These are phyloP conservation scores for Nowickia ferox DNA, from an alignment of 2,888 invertebrate genomes.

Conservation along the genomic window DNA sequence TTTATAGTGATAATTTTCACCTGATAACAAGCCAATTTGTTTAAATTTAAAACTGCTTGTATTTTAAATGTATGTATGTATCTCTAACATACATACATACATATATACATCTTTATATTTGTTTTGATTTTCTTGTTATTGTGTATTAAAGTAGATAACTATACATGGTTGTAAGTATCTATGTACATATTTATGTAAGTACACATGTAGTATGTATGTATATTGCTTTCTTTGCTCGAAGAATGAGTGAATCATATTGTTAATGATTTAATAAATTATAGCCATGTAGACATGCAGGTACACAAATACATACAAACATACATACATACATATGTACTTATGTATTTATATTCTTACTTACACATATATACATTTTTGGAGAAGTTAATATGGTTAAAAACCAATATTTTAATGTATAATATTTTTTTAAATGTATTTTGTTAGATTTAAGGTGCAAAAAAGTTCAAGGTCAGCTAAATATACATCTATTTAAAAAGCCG, in stretches of 20 bases:
- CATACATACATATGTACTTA: not conserved
- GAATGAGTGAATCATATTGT: slow-evolving; percentile 56
- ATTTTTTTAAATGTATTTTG: slow-evolving; percentile 5
- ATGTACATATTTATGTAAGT: not conserved
- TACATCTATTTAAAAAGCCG: slow-evolving; percentile 15
- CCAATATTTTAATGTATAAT: slow-evolving; percentile 6
- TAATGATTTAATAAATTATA: slow-evolving; percentile 59
- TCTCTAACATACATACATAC: no score
- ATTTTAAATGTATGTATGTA: not conserved
- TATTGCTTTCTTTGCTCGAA: no score
- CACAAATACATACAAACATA: not conserved
- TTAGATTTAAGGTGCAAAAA: slow-evolving; percentile 49
- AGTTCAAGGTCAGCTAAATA: slow-evolving; percentile 67
- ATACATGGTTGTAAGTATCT: not conserved
- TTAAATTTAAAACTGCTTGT: slow-evolving; percentile 35
- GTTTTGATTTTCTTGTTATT: slow-evolving; percentile 10
- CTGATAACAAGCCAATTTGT: slow-evolving; percentile 64
- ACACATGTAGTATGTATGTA: no score
- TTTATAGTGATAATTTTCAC: slow-evolving; percentile 55
- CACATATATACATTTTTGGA: not conserved
- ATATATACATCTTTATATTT: not conserved
- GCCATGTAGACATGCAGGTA: not conserved
- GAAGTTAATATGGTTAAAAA: slow-evolving; percentile 26
- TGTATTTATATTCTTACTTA: not conserved
- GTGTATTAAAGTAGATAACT: slow-evolving; percentile 1